Base-by-base conservation (phyloP, 1,140 invertebrate genomes). In the Aleiodes sp. region DNA sequence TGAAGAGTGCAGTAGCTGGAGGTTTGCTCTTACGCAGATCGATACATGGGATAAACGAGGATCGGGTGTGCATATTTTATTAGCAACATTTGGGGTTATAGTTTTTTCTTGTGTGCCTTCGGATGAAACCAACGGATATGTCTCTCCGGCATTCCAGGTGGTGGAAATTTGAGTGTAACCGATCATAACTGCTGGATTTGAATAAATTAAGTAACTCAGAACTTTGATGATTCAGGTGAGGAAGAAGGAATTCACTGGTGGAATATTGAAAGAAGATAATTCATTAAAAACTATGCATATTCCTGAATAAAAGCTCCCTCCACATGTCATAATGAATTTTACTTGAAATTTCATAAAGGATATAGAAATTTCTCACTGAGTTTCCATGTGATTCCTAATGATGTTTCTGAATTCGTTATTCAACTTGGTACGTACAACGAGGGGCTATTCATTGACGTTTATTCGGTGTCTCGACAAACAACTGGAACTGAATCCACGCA, bases 21-120 rank as follows among this genome's bases (percentile, higher is more conserved):
- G 46, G 46, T 52, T 52, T 26, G 3, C 46, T 33, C 56, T n/a
- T 60, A 37, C 37, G 60, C 24, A 61, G 65, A 61, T 68, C 65
- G 65, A 68, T 68, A 41, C 57, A 24, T 59, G 24, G 65, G 56
- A 68, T 68, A 68, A 68, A 68, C 56, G 57, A 31, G 56, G 65
- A 68, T 68, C 65, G 57, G 65, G 65, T 68, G 57, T 68, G 65
- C 65, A 60, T 68, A 68, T 68, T 68, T 68, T 68, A 68, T 68
- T 46, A 68, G 57, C 56, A 16, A 52, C 46, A 9, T 52, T 52
- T 52, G 21, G 16, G 46, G 19, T 21, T 24, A n/a, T n/a, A n/a
- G n/a, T 52, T 52, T 52, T 52, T 52, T 41, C 39, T 24, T 16
- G 10, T 16, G 46, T 52, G 19, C 19, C 8, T 52, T n/a, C n/a